Evolutionary conservation across 2,888 invertebrate species (phyloP).

Genomic region (Ochropleura leucogaster): DNA sequence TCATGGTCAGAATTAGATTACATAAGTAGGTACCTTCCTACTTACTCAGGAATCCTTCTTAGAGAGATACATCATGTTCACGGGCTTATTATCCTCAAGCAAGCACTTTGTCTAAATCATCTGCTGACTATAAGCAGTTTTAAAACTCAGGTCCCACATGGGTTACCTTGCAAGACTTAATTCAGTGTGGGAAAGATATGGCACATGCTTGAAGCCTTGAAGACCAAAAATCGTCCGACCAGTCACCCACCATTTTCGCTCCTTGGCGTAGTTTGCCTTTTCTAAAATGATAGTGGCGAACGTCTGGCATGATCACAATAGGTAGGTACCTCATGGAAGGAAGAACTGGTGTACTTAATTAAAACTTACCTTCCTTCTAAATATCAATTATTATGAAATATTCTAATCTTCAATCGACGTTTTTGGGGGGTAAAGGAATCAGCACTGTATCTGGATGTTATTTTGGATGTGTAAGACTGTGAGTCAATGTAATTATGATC

Average conservation of each 20-base stretch:
- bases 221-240: too few relatives aligned
- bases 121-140: not conserved
- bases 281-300: not conserved
- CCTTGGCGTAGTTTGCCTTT: not conserved
- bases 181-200: too few relatives aligned
- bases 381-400: conserved; percentile 6
- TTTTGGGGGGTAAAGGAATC: conserved; percentile 3
- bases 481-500: conserved; percentile 11
- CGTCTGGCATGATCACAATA: not conserved
- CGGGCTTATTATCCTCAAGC: not conserved
- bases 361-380: not conserved
- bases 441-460: not conserved
- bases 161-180: too few relatives aligned
- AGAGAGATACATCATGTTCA: not conserved
- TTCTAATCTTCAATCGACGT: not conserved
- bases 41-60: conserved; percentile 2
- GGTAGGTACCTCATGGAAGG: too few relatives aligned
- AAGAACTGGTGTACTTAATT: not conserved
- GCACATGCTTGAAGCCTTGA: too few relatives aligned
- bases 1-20: not conserved
- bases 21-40: not conserved
- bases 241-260: too few relatives aligned
- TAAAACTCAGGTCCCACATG: not conserved
- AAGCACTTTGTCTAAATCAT: not conserved
- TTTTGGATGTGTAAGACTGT: not conserved